phyloP scores from a whole-genome alignment of 2,888 invertebrate species.

The Lydus trimaculatus region DNA sequence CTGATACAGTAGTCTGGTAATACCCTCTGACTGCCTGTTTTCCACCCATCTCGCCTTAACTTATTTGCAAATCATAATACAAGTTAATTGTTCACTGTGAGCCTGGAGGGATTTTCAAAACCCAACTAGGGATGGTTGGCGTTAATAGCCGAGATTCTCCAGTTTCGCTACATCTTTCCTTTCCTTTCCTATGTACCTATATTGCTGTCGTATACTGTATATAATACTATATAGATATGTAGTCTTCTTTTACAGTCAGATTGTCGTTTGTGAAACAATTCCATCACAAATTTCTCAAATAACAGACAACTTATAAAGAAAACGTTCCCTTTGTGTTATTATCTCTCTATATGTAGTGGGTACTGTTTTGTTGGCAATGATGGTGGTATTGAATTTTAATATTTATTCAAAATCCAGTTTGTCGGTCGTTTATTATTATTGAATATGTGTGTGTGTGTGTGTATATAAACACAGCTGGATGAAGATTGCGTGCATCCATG shows the following conservation, averaged over 20 bases:
- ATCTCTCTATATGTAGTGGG: not conserved
- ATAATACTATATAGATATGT: too few species aligned
- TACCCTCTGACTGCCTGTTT: too few species aligned
- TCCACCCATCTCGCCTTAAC: too few species aligned
- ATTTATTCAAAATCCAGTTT: slow-evolving; percentile 54
- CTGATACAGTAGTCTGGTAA: too few species aligned
- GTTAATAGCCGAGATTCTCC: too few species aligned
- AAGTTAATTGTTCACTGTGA: too few species aligned
- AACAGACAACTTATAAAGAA: not conserved
- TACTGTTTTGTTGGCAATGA: not conserved
- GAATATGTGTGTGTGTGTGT: slow-evolving; percentile 14
- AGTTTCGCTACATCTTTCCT: too few species aligned
- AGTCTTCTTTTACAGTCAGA: not conserved
- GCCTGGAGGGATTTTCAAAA: too few species aligned
- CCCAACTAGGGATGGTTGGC: too few species aligned
- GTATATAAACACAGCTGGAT: slow-evolving; percentile 48
- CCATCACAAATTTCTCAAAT: slow-evolving; percentile 2
- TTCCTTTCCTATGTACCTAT: too few species aligned
- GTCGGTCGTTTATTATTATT: slow-evolving; percentile 31
- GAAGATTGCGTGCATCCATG: slow-evolving; percentile 36
- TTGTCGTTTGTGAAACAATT: slow-evolving; percentile 4
- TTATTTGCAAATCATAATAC: too few species aligned
- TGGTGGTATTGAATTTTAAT: slow-evolving; percentile 35
- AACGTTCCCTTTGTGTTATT: not conserved
- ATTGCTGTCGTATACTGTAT: too few species aligned